These are phyloP conservation scores for Volucella bombylans DNA, from an alignment of 2,888 invertebrate genomes.

Conservation along the genomic window DNA sequence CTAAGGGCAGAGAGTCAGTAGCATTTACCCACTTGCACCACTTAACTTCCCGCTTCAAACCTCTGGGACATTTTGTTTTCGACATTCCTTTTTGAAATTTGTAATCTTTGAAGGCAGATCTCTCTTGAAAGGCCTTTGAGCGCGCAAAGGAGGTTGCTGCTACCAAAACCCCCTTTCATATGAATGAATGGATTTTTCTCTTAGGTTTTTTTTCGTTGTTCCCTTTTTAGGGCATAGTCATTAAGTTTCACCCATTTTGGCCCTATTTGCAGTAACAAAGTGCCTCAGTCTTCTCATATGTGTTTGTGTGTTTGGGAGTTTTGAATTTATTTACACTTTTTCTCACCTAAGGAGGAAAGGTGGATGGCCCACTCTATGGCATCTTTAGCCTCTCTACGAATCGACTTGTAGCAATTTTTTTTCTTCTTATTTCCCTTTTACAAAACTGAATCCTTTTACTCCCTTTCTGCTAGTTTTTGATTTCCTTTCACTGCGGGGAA, in stretches of 20 bases:
- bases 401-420: conserved; percentile 48
- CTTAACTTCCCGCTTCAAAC: not conserved
- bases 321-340: conserved; percentile 47
- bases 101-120: conserved; percentile 46
- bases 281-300: no score
- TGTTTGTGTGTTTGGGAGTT: conserved; percentile 6
- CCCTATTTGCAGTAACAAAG: conserved; percentile 36
- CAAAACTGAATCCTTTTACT: not conserved
- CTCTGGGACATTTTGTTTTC: conserved; percentile 56
- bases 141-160: conserved; percentile 34
- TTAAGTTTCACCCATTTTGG: conserved; percentile 57
- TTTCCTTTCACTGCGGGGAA: conserved; percentile 55
- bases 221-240: conserved; percentile 42
- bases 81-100: conserved; percentile 35
- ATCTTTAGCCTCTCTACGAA: conserved; percentile 29
- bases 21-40: not conserved
- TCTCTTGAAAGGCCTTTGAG: conserved; percentile 35
- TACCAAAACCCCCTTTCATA: not conserved
- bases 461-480: not conserved
- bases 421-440: not conserved
- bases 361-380: not conserved
- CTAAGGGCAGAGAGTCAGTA: conserved; percentile 65
- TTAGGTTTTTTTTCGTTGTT: not conserved
- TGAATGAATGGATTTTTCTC: not conserved
- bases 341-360: not conserved